Conservation (phyloP, 2,888 invertebrate species). For the Vanessa cardui region DNA sequence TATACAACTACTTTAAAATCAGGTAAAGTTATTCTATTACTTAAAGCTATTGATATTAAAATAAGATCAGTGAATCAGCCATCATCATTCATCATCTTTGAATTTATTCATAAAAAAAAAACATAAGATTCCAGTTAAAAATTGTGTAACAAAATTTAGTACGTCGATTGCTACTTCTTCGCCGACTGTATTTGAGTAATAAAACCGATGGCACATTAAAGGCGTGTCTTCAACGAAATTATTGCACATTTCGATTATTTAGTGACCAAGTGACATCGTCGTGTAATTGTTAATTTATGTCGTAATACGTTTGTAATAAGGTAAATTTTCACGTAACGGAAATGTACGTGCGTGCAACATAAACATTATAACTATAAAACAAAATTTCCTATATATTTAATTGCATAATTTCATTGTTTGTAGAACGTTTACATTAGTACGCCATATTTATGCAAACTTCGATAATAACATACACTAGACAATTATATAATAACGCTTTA, state of each 20-base stretch:
- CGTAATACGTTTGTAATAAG: constrained; percentile 14
- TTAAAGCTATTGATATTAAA: no score
- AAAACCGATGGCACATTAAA: constrained; percentile 19
- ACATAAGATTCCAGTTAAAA: no score
- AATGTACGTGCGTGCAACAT: constrained; percentile 11
- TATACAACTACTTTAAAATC: no score
- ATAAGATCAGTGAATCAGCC: no score
- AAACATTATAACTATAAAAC: constrained; percentile 15
- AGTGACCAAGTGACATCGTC: constrained; percentile 1
- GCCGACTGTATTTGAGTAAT: constrained; percentile 18
- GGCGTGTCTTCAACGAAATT: constrained; percentile 24
- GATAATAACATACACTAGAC: constrained; percentile 15
- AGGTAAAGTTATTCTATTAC: no score
- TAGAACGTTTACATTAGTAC: not conserved
- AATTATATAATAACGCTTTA: constrained; percentile 17
- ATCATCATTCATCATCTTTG: no score
- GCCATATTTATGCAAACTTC: constrained; percentile 14
- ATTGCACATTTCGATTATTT: constrained; percentile 25
- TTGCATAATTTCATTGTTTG: constrained; percentile 19
- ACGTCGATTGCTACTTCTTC: not conserved
- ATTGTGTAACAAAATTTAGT: no score
- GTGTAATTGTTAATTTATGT: not conserved
- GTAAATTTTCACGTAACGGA: constrained; percentile 3
- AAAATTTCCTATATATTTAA: constrained; percentile 16
- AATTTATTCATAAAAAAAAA: no score